A percentile compares a stretch with the other conserved stretches of the same genome.
phyloP scores from a whole-genome alignment of 2,113 vertebrate genomes.

The Epinephelus fuscoguttatus region DNA sequence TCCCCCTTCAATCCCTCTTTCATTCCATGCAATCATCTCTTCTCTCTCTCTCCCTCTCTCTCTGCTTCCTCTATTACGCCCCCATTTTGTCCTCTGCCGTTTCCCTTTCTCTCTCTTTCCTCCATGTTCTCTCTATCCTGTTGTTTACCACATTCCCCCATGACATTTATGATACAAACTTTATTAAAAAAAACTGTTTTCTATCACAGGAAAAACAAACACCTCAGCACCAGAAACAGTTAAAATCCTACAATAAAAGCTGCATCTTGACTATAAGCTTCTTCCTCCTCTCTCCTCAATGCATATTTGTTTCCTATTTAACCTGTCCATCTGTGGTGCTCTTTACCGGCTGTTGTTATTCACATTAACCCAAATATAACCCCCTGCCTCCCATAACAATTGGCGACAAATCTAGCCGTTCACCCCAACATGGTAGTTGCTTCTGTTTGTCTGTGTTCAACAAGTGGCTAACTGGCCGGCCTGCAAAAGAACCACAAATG shows the following conservation, averaged over 20 bases:
- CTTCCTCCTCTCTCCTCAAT: background rate
- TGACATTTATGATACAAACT: conserved; percentile 73
- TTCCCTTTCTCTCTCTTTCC: conserved; percentile 68
- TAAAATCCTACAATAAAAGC: conserved; percentile 20
- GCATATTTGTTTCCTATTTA: conserved; percentile 15
- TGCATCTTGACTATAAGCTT: conserved; percentile 7
- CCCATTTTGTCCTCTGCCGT: conserved; percentile 81
- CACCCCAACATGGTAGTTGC: background rate
- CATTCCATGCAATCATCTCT: conserved; percentile 82
- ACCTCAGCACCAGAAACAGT: background rate
- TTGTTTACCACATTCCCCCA: conserved; percentile 63
- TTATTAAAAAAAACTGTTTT: conserved; percentile 54
- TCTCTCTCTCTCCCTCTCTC: conserved; percentile 64
- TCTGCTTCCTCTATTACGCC: conserved; percentile 76
- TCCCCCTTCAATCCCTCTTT: conserved; percentile 79
- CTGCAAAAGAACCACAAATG: conserved; percentile 28
- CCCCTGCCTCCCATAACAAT: background rate
- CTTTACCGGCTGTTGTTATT: conserved; percentile 14
- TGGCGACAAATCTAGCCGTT: background rate
- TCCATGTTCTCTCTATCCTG: conserved; percentile 79
- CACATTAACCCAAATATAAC: conserved; percentile 26
- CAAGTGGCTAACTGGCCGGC: conserved; percentile 55
- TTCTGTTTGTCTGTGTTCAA: conserved; percentile 59
- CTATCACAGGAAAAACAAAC: background rate
- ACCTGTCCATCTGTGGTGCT: background rate